A percentile compares a stretch with the other conserved stretches of the same genome.
phyloP scores from a whole-genome alignment of 2,888 invertebrate genomes.

The Agonum fuliginosum region DNA sequence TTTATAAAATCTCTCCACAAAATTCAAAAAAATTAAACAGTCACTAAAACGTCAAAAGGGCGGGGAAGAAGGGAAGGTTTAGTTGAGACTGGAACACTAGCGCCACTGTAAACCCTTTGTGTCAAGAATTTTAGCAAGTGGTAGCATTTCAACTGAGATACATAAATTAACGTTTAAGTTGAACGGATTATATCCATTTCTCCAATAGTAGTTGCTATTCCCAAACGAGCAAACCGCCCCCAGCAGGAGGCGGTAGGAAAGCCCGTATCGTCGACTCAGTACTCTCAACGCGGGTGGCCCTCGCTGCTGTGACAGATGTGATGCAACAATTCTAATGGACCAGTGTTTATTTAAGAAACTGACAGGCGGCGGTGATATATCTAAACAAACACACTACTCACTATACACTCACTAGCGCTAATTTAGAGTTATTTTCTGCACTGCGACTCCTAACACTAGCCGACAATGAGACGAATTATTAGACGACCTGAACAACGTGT shows the following conservation, averaged over 20 bases:
- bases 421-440: slow-evolving; percentile 61
- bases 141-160: no score
- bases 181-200: no score
- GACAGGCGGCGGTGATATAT: slow-evolving; percentile 66
- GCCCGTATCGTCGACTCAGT: slow-evolving; percentile 6
- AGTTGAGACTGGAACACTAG: no score
- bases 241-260: slow-evolving; percentile 27
- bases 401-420: slow-evolving; percentile 62
- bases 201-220: background rate
- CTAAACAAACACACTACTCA: slow-evolving; percentile 60
- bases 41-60: no score
- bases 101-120: no score
- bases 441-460: slow-evolving; percentile 17
- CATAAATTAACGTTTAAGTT: no score
- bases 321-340: slow-evolving; percentile 73
- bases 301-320: slow-evolving; percentile 70
- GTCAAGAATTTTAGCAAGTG: no score
- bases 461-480: slow-evolving; percentile 37
- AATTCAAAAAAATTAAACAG: no score
- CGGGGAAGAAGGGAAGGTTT: no score
- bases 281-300: slow-evolving; percentile 52
- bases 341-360: slow-evolving; percentile 73
- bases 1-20: no score
- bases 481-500: slow-evolving; percentile 12
- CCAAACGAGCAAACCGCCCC: background rate